A percentile compares a stretch with the other conserved stretches of the same genome.
phyloP scores from a whole-genome alignment of 1,140 invertebrate species.

The Reticulitermes speratus region DNA sequence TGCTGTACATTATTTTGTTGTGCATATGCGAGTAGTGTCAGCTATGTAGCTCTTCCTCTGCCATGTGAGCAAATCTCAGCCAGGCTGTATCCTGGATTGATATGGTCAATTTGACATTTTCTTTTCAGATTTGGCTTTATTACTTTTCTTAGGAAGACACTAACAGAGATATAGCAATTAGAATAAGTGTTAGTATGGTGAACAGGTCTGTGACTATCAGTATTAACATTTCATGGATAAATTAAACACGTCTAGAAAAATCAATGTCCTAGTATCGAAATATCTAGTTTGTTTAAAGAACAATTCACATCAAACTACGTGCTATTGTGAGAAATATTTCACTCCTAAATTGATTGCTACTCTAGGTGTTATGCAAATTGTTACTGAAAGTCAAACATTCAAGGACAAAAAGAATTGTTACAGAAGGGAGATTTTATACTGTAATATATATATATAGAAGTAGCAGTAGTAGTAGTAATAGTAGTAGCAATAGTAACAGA shows the following conservation, averaged over 20 bases:
- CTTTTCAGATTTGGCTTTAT: neutral
- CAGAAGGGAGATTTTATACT: conserved; percentile 16
- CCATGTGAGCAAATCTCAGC: conserved; percentile 5
- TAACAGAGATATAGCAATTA: neutral
- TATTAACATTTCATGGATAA: neutral
- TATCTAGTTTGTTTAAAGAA: neutral
- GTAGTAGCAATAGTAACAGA: neutral
- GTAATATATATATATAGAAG: conserved; percentile 5
- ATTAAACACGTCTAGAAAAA: conserved; percentile 5
- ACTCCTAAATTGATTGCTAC: conserved; percentile 25
- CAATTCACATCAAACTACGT: conserved; percentile 25
- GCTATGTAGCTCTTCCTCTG: neutral
- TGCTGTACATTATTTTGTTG: too few species aligned
- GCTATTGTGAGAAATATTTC: conserved; percentile 28
- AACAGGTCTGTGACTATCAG: neutral
- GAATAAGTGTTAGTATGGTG: neutral
- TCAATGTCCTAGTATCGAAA: neutral
- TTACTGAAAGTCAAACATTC: conserved; percentile 26
- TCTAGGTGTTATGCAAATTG: conserved; percentile 23
- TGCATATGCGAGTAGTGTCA: neutral
- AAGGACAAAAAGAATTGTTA: conserved; percentile 20
- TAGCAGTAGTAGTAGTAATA: neutral
- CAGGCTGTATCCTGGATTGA: neutral
- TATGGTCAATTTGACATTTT: conserved; percentile 9
- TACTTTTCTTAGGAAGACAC: conserved; percentile 22